Base-by-base conservation (phyloP, 2,113 vertebrate species). In the Grus americana region DNA sequence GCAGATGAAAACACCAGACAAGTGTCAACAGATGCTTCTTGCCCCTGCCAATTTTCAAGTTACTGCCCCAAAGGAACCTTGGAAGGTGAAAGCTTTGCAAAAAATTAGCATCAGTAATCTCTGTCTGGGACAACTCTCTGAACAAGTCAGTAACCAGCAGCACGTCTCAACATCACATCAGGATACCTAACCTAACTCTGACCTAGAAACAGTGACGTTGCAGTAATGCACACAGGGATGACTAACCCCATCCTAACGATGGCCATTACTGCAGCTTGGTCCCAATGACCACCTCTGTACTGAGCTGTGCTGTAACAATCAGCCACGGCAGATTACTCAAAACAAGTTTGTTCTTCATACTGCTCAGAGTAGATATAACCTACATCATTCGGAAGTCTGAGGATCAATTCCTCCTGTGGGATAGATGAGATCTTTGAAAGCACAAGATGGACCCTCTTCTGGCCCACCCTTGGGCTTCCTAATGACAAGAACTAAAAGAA, bases 301-400 rank as follows among this genome's bases (percentile, higher is more conserved):
- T 62, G 29, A 66, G 42, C 20, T 52, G 62, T 1, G 1, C 15
- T 2, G 0, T 54, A 58, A 79, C 2, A 29, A 52, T 19, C 12
- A 71, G n/a, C 66, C 20, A 30, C 3, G 16, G 19, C 12, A 65
- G 54, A 38, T 49, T 36, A 72, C 18, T 47, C 44, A 57, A 34
- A 86, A 65, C 14, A 32, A 15, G 7, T 40, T 11, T 58, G 15
- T 34, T 15, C 85, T 87, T 88, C 34, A 13, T 59, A 63, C 30
- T 59, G 36, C 36, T 67, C 32, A 52, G n/a, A 61, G 34, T 36
- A 81, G 15, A 55, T 52, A 68, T 2, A 81, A 9, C 18, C 36
- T 79, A 61, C 29, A 47, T 46, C 29, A 67, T 20, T 44, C 68
- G 20, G 38, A 82, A 93, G 12, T 72, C 44, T 63, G 85, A 67